Conservation (phyloP, 2,113 vertebrate genomes). For the Sorex araneus region DNA sequence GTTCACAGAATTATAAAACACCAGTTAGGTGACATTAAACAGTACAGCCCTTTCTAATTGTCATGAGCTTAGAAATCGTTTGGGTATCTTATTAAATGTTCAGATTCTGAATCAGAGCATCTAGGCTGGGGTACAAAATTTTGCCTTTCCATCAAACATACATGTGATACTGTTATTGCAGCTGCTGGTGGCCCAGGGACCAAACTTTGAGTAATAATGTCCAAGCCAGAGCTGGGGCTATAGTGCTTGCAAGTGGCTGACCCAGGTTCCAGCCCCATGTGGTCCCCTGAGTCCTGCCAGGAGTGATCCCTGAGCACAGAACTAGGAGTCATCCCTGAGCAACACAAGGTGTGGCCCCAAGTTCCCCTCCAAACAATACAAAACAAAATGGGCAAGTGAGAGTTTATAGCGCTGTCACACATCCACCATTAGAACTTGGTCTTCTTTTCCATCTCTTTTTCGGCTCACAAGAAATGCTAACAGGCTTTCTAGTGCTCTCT, state of each 20-base stretch:
- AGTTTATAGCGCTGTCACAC: too few relatives aligned
- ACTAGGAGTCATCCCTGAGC: too few relatives aligned
- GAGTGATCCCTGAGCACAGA: too few relatives aligned
- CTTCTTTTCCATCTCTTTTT: not conserved
- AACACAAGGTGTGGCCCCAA: too few relatives aligned
- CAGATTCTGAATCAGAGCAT: not conserved
- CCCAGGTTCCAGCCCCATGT: too few relatives aligned
- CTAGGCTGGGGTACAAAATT: not conserved
- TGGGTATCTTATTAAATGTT: not conserved
- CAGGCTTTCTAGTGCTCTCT: too few relatives aligned
- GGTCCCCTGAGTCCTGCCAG: too few relatives aligned
- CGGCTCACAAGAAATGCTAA: not conserved
- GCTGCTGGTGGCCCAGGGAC: not conserved
- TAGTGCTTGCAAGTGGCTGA: too few relatives aligned
- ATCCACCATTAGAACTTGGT: too few relatives aligned
- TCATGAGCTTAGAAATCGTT: not conserved
- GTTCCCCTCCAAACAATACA: too few relatives aligned
- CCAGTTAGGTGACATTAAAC: not conserved
- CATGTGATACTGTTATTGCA: not conserved
- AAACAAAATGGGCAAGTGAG: too few relatives aligned
- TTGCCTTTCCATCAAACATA: not conserved
- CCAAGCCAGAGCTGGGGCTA: too few relatives aligned
- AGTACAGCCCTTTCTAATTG: not conserved
- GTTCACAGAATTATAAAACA: not conserved
- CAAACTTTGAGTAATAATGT: not conserved